phyloP scores from a whole-genome alignment of 2,797 vertebrate genomes.

The Poecilia picta region DNA sequence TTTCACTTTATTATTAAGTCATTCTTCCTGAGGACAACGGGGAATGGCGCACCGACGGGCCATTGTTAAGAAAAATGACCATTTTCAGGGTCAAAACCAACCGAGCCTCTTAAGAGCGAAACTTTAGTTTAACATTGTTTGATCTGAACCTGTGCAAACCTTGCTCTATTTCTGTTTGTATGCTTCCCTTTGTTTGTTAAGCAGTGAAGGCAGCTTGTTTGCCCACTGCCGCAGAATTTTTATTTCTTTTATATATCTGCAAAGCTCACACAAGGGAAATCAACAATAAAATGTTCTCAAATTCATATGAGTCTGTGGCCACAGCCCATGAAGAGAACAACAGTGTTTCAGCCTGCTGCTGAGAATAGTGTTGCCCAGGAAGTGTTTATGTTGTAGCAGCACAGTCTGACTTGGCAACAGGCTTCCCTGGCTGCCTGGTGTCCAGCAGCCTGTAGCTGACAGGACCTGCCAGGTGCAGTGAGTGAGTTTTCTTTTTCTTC shows the following conservation, averaged over 20 bases:
- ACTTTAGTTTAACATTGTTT: not conserved
- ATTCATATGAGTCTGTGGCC: conserved; percentile 13
- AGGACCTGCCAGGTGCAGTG: conserved; percentile 29
- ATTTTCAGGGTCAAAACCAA: conserved; percentile 16
- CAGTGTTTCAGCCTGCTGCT: conserved; percentile 9
- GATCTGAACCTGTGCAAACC: not conserved
- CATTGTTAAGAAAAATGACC: not conserved
- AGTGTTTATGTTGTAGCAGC: conserved; percentile 17
- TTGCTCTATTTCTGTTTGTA: not conserved
- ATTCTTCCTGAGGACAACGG: not conserved
- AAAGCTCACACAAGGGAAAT: conserved; percentile 1
- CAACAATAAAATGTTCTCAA: not conserved
- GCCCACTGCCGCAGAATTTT: not conserved
- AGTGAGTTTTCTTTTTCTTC: conserved; percentile 3
- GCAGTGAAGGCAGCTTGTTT: not conserved
- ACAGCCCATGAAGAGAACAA: not conserved
- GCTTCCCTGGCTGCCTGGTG: conserved; percentile 21
- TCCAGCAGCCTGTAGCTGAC: conserved; percentile 12
- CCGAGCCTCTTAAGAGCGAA: not conserved
- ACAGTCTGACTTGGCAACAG: conserved; percentile 19
- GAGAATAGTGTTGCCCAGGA: conserved; percentile 11
- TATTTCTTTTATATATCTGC: not conserved
- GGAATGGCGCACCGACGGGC: not conserved
- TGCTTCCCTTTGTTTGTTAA: not conserved
- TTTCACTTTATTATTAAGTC: not conserved